Evolutionary conservation across 2,888 invertebrate genomes (phyloP).

Genomic region (Drosophila lacicola): DNA sequence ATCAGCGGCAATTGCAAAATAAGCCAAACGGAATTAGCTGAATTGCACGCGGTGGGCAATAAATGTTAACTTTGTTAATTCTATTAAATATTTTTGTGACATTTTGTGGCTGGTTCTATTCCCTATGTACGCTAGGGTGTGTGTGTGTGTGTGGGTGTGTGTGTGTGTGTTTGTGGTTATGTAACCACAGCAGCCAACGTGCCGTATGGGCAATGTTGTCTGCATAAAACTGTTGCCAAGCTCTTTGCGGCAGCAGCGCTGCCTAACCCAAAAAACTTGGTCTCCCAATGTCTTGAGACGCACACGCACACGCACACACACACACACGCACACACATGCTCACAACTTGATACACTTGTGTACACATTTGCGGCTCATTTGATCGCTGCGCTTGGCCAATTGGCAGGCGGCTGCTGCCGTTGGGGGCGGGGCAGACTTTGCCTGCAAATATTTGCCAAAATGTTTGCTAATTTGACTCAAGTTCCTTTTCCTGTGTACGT

Average conservation of each 20-base stretch:
- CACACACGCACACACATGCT: constrained; percentile 2
- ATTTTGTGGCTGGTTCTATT: not conserved
- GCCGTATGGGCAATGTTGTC: constrained; percentile 34
- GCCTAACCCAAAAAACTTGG: constrained; percentile 17
- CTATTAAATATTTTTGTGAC: constrained; percentile 27
- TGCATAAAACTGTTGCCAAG: constrained; percentile 53
- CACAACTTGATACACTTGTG: constrained; percentile 55
- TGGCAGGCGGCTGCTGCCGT: constrained; percentile 42
- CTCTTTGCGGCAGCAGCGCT: constrained; percentile 37
- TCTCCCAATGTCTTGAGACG: constrained; percentile 25
- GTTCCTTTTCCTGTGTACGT: constrained; percentile 30
- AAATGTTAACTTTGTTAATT: constrained; percentile 34
- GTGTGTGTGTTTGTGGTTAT: not conserved
- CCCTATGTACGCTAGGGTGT: not conserved
- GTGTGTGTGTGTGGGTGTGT: not conserved
- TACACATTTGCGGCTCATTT: constrained; percentile 77
- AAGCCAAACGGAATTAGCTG: constrained; percentile 10
- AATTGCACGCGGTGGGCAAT: constrained; percentile 18
- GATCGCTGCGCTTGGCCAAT: constrained; percentile 74
- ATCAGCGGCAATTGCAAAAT: constrained; percentile 25
- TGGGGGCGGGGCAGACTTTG: constrained; percentile 16
- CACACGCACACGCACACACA: not conserved
- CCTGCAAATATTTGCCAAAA: constrained; percentile 73
- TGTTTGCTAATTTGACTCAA: constrained; percentile 76
- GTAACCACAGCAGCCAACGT: constrained; percentile 17